Conservation (phyloP, 2,797 vertebrate species). For the Podargus strigoides region DNA sequence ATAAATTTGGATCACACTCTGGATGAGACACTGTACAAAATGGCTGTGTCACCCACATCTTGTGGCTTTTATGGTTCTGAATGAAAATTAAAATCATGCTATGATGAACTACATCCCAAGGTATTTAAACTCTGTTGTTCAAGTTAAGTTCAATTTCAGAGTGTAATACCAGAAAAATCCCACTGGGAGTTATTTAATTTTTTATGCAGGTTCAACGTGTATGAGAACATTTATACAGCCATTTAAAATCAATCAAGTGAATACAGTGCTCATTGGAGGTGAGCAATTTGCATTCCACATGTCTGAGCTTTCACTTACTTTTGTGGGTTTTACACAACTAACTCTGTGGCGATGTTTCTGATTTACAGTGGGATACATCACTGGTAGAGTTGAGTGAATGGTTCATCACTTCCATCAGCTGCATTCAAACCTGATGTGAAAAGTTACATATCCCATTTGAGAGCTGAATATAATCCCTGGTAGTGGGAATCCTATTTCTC, state of each 20-base stretch:
- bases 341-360: not conserved
- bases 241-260: constrained; percentile 56
- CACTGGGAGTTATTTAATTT: constrained; percentile 22
- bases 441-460: not conserved
- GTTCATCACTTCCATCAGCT: not conserved
- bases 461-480: not conserved
- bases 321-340: not conserved
- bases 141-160: constrained; percentile 44
- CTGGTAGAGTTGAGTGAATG: not conserved
- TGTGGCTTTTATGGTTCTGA: not conserved
- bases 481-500: not conserved
- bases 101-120: not conserved
- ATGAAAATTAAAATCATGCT: not conserved
- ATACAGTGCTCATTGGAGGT: not conserved
- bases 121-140: constrained; percentile 34
- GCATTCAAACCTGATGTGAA: not conserved
- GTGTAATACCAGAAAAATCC: constrained; percentile 34
- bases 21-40: not conserved
- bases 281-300: constrained; percentile 36
- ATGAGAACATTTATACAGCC: constrained; percentile 27
- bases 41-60: not conserved
- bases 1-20: not conserved
- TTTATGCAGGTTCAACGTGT: constrained; percentile 34
- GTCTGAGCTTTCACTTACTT: constrained; percentile 16
- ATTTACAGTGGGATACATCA: not conserved